phyloP scores from a whole-genome alignment of 2,113 vertebrate species.

The Scolopax mira region DNA sequence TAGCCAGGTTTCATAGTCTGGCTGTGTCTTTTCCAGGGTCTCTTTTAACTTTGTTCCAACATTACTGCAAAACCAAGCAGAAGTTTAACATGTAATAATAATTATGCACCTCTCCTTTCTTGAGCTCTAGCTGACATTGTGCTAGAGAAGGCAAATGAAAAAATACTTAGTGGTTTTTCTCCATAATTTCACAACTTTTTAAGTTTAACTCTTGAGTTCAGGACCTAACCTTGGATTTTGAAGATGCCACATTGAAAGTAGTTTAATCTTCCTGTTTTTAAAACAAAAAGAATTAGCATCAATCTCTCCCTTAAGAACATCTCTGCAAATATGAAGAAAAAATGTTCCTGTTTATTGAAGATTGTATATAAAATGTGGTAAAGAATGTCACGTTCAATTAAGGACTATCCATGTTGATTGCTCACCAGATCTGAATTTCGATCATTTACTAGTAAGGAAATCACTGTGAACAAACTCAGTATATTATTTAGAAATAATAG shows the following conservation, averaged over 20 bases:
- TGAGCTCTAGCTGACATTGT: background rate
- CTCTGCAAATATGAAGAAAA: background rate
- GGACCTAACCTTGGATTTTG: background rate
- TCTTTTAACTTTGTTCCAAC: background rate
- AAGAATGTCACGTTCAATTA: background rate
- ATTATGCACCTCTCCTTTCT: background rate
- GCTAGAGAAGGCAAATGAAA: background rate
- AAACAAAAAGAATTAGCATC: background rate
- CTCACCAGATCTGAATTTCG: background rate
- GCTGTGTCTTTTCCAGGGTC: background rate
- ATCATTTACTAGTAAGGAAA: background rate
- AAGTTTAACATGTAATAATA: background rate
- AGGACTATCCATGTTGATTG: background rate
- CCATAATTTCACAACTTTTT: background rate
- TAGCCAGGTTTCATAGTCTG: background rate
- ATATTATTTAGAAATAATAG: background rate
- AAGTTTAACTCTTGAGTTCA: background rate
- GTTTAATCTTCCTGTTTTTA: background rate
- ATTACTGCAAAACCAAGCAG: background rate
- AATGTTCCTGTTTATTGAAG: background rate
- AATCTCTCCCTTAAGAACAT: background rate
- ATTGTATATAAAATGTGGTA: background rate
- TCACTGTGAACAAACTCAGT: background rate
- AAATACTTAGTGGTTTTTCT: background rate
- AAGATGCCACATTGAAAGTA: background rate